Conservation (phyloP, 2,888 invertebrate genomes). For the Seira musarum region DNA sequence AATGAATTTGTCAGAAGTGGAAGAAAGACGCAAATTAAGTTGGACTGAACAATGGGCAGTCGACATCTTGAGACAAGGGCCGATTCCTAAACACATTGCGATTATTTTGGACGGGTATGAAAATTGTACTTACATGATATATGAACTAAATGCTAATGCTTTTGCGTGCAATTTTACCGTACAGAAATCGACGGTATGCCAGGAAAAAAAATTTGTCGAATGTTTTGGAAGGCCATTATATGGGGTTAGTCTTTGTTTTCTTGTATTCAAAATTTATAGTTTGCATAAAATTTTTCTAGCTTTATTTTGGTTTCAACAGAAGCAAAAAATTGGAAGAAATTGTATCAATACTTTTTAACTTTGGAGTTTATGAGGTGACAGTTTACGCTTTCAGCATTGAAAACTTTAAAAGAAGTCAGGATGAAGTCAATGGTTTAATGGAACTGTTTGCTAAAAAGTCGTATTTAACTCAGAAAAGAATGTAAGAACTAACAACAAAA, state of each 20-base stretch:
- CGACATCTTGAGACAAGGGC: not conserved
- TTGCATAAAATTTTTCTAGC: too few relatives aligned
- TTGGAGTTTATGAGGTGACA: slow-evolving; percentile 93
- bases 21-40: too few relatives aligned
- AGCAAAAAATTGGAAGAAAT: not conserved
- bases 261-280: too few relatives aligned
- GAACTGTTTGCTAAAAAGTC: slow-evolving; percentile 79
- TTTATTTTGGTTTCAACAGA: too few relatives aligned
- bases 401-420: slow-evolving; percentile 92
- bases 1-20: too few relatives aligned
- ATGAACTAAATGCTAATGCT: not conserved
- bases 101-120: slow-evolving; percentile 27
- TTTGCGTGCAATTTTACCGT: not conserved
- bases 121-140: not conserved
- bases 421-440: slow-evolving; percentile 92
- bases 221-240: not conserved
- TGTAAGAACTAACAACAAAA: too few relatives aligned
- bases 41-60: too few relatives aligned
- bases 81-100: too few relatives aligned
- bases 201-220: not conserved
- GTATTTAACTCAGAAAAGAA: too few relatives aligned
- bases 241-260: too few relatives aligned
- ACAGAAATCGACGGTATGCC: slow-evolving; percentile 13
- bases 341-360: not conserved
- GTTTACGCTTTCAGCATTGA: slow-evolving; percentile 99